Evolutionary conservation across 2,888 invertebrate species (phyloP).

Genomic region (Mechanitis mazaeus): DNA sequence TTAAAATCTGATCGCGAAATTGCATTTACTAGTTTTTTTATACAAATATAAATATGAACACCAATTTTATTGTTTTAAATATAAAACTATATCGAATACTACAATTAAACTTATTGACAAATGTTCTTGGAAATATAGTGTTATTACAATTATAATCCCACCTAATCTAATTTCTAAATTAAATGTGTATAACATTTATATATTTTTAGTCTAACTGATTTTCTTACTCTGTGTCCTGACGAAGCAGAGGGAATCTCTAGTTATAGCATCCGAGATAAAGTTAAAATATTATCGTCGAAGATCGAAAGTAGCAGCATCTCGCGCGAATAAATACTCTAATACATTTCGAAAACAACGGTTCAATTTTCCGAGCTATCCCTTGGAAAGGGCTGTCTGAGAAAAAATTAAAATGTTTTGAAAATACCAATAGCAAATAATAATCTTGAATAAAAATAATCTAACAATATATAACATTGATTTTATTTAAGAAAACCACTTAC

Average conservation of each 20-base stretch:
- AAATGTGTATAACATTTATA: too few species aligned
- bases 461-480: not conserved
- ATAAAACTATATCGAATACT: too few species aligned
- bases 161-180: too few species aligned
- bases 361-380: constrained; percentile 49
- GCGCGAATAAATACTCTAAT: constrained; percentile 66
- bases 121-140: too few species aligned
- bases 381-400: constrained; percentile 12
- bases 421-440: not conserved
- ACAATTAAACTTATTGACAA: too few species aligned
- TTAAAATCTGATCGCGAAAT: not conserved
- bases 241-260: constrained; percentile 46
- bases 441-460: not conserved
- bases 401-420: constrained; percentile 19
- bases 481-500: not conserved
- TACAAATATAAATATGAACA: too few species aligned
- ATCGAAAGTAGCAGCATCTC: constrained; percentile 59
- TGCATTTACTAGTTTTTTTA: too few species aligned
- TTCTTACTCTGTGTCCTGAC: constrained; percentile 33
- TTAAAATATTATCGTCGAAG: constrained; percentile 69
- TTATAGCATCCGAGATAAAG: constrained; percentile 67
- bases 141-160: too few species aligned
- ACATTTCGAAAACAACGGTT: constrained; percentile 69
- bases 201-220: constrained; percentile 5
- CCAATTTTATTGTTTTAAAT: too few species aligned